Conservation (phyloP, 1,140 invertebrate species). For the Cyrtorhinus lividipennis region DNA sequence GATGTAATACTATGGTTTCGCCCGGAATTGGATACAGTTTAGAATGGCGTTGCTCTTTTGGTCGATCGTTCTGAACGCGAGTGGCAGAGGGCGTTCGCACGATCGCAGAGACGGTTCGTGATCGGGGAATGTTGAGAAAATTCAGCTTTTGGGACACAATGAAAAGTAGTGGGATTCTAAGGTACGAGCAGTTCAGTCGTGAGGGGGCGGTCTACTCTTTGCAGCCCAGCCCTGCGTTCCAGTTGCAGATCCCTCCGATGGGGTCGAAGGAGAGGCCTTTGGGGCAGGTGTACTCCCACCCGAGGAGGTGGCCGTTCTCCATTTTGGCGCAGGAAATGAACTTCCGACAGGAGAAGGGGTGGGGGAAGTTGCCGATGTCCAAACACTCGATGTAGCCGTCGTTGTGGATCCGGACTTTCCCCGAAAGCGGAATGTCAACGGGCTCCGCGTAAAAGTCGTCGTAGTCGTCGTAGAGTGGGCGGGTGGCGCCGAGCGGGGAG, state of each 20-base stretch:
- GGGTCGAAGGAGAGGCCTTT: conserved; percentile 70
- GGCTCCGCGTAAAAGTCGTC: conserved; percentile 29
- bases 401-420: conserved; percentile 38
- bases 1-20: too few species aligned
- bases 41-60: too few species aligned
- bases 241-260: conserved; percentile 77
- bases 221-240: conserved; percentile 61
- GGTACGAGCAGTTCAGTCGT: too few species aligned
- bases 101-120: too few species aligned
- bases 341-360: conserved; percentile 72
- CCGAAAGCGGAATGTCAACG: conserved; percentile 32
- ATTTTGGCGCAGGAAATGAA: conserved; percentile 76
- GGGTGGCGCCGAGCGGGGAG: conserved; percentile 22
- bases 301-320: conserved; percentile 54
- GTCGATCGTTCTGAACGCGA: too few species aligned
- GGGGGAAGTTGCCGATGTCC: conserved; percentile 75
- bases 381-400: conserved; percentile 59
- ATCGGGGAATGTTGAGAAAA: too few species aligned
- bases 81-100: too few species aligned
- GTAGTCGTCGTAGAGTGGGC: conserved; percentile 34
- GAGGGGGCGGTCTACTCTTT: conserved; percentile 36
- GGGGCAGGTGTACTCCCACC: conserved; percentile 77
- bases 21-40: too few species aligned
- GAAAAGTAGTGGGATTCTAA: too few species aligned
- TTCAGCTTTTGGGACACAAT: too few species aligned